Base-by-base conservation (phyloP, 2,797 vertebrate genomes). In the Semotilus atromaculatus region DNA sequence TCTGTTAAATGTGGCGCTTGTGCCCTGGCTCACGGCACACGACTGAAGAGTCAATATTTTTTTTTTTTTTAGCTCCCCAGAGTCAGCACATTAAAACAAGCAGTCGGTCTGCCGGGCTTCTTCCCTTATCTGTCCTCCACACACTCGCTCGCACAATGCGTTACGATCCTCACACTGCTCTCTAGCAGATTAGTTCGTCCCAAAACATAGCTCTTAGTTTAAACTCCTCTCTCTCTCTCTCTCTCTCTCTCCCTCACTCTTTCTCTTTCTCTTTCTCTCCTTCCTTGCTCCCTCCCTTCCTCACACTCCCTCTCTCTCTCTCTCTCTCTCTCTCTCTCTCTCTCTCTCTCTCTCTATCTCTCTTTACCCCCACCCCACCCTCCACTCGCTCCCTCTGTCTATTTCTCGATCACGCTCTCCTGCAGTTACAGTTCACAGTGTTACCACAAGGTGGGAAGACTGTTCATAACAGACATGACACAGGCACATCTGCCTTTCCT, bases 151-250 rank as follows among this genome's bases (percentile, higher is more conserved):
- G 92, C 94, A 97, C 97, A 97, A 97, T 96, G 96, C 95, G 94
- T 95, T 98, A 96, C 97, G 96, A 97, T 97, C 97, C 95, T 97
- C 96, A 97, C 95, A 97, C 97, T 96, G 97, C 97, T 98, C 96
- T 95, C 96, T 97, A 96, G 96, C 97, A 98, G 96, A 98, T 97
- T 97, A 98, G 96, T 96, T 97, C 97, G 96, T 98, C 97, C 97
- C 97, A 98, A 97, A 96, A 98, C 98, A 99, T 99, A 98, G 97
- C 97, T 99, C 97, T 97, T 98, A 96, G 97, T 97, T 97, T 98
- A 99, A 97, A 99, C 97, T 97, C 97, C 96, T 92, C 91, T 90
- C 92, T 92, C 92, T 90, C 91, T 90, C 96, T 92, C 91, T 90
- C 92, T 92, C 92, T 90, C 91, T 90, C 90, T 89, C 87, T 88